Evolutionary conservation across 2,797 vertebrate species (phyloP).

Genomic region (Alcedo quadribrachys): DNA sequence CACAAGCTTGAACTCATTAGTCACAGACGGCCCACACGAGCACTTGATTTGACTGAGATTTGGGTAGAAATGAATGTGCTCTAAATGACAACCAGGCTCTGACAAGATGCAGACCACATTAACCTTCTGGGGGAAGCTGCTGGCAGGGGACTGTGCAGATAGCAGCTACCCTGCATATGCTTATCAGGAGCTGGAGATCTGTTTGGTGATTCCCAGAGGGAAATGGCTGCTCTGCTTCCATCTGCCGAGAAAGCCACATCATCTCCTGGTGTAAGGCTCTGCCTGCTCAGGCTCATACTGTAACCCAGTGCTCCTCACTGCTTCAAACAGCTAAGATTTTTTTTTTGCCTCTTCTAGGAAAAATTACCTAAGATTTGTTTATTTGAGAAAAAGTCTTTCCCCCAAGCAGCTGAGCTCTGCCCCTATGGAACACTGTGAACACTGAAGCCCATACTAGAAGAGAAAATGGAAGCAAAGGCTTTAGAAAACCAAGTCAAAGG

Average conservation of each 20-base stretch:
- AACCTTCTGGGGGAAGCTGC: background rate
- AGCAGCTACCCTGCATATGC: background rate
- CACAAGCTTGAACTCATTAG: background rate
- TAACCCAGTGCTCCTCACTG: background rate
- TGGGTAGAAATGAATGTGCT: background rate
- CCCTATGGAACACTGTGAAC: background rate
- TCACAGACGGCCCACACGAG: background rate
- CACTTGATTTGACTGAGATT: background rate
- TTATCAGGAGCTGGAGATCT: background rate
- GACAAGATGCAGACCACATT: background rate
- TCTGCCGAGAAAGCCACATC: background rate
- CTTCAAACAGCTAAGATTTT: background rate
- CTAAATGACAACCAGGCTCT: background rate
- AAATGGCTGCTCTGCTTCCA: background rate
- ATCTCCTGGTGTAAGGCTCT: background rate
- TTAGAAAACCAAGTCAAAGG: background rate
- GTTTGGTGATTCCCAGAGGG: background rate
- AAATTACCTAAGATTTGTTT: background rate
- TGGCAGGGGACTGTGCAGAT: background rate
- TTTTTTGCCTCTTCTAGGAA: background rate
- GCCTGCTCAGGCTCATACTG: background rate
- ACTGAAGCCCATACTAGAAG: background rate
- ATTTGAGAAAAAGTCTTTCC: background rate
- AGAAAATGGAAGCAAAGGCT: slow-evolving; percentile 25
- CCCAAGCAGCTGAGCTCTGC: background rate